Evolutionary conservation across 2,888 invertebrate species (phyloP).

Genomic region (Hartigia nigra): DNA sequence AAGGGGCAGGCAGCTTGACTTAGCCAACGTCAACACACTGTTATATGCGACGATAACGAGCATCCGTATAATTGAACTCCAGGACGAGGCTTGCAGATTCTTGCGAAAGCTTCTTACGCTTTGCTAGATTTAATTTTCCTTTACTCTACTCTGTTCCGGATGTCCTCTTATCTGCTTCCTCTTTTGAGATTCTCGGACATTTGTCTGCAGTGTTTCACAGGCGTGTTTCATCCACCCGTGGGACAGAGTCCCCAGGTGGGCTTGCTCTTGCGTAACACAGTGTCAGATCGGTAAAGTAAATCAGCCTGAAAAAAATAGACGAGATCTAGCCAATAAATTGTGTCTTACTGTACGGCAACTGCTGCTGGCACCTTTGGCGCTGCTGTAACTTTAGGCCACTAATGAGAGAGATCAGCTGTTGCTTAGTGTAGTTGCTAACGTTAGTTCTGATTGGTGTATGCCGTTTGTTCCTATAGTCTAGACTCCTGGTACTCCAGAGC

Average conservation of each 20-base stretch:
- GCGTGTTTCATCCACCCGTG: not conserved
- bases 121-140: not conserved
- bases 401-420: slow-evolving; percentile 31
- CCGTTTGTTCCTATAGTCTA: not conserved
- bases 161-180: not conserved
- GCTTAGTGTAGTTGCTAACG: slow-evolving; percentile 10
- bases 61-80: not conserved
- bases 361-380: slow-evolving; percentile 16
- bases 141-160: not conserved
- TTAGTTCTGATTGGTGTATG: not conserved
- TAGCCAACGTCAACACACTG: not conserved
- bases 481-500: not conserved
- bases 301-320: slow-evolving; percentile 14
- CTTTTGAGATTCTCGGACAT: too few species aligned
- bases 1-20: not conserved
- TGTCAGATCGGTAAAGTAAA: not conserved
- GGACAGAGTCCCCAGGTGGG: not conserved
- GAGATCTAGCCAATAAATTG: slow-evolving; percentile 27
- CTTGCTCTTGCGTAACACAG: not conserved
- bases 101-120: not conserved
- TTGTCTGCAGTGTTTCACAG: not conserved
- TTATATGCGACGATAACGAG: not conserved
- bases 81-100: not conserved
- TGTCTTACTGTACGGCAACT: slow-evolving; percentile 14
- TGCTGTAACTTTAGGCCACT: slow-evolving; percentile 23